These are phyloP conservation scores for Hydrolagus affinis DNA, from an alignment of 2,113 vertebrate species.

Conservation along the genomic window DNA sequence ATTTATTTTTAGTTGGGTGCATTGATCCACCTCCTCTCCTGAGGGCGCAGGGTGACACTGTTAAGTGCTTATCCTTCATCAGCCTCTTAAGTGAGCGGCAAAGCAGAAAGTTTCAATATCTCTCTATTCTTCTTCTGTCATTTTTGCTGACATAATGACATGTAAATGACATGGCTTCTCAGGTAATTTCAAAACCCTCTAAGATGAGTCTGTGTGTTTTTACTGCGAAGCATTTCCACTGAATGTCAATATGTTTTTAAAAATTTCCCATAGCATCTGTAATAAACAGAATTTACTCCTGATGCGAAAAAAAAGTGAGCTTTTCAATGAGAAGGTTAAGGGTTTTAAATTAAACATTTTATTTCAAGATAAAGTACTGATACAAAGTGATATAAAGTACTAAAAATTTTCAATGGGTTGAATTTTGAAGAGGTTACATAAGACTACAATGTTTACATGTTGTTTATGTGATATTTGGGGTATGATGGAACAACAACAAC, in stretches of 20 bases:
- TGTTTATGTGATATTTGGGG: too few species aligned
- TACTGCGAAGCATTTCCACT: not conserved
- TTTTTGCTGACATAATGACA: conserved; percentile 76
- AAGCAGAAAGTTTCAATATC: conserved; percentile 78
- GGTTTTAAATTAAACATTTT: not conserved
- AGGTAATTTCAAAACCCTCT: conserved; percentile 63
- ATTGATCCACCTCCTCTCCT: conserved; percentile 35
- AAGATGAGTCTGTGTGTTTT: not conserved
- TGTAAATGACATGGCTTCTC: conserved; percentile 85
- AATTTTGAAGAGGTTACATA: not conserved
- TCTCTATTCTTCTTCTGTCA: conserved; percentile 75
- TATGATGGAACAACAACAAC: too few species aligned
- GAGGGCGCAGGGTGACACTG: conserved; percentile 67
- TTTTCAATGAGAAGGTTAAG: not conserved
- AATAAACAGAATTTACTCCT: not conserved
- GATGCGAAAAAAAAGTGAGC: not conserved
- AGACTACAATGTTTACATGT: not conserved
- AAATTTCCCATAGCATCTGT: not conserved
- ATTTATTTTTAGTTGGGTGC: conserved; percentile 27
- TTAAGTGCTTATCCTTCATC: conserved; percentile 68
- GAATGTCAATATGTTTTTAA: not conserved
- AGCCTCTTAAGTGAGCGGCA: conserved; percentile 63
- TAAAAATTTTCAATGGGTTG: not conserved
- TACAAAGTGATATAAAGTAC: not conserved
- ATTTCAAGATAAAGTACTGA: conserved; percentile 6